phyloP scores from a whole-genome alignment of 2,888 invertebrate species.

The Volucella inanis region DNA sequence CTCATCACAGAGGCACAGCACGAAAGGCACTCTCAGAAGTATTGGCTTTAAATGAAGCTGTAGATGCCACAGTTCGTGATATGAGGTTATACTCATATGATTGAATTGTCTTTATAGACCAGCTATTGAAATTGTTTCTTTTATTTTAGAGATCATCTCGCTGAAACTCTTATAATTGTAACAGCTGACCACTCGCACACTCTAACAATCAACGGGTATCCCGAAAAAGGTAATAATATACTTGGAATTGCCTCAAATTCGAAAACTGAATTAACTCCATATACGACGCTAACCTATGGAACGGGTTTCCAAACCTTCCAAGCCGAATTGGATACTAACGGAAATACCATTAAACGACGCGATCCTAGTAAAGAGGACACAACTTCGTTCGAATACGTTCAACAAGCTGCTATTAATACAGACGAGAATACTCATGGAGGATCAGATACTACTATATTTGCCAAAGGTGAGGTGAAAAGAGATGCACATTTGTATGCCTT shows the following conservation, averaged over 20 bases:
- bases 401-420: constrained; percentile 88
- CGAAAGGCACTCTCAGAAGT: constrained; percentile 91
- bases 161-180: constrained; percentile 91
- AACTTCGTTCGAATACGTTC: constrained; percentile 87
- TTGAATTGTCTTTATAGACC: neutral
- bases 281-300: constrained; percentile 91
- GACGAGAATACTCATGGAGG: constrained; percentile 92
- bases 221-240: constrained; percentile 87
- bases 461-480: constrained; percentile 85
- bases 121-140: neutral
- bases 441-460: constrained; percentile 93
- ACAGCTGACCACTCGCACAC: constrained; percentile 94
- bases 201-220: constrained; percentile 90
- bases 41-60: constrained; percentile 90
- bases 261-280: constrained; percentile 86
- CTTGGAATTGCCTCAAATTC: constrained; percentile 88
- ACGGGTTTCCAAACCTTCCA: constrained; percentile 90
- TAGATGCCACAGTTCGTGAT: constrained; percentile 86
- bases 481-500: no score
- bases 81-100: constrained; percentile 80
- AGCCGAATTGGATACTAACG: constrained; percentile 77
- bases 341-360: constrained; percentile 83
- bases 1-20: constrained; percentile 92
- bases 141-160: constrained; percentile 80
- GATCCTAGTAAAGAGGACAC: constrained; percentile 87